Conservation (phyloP, 2,113 vertebrate genomes). For the Oplegnathus fasciatus region DNA sequence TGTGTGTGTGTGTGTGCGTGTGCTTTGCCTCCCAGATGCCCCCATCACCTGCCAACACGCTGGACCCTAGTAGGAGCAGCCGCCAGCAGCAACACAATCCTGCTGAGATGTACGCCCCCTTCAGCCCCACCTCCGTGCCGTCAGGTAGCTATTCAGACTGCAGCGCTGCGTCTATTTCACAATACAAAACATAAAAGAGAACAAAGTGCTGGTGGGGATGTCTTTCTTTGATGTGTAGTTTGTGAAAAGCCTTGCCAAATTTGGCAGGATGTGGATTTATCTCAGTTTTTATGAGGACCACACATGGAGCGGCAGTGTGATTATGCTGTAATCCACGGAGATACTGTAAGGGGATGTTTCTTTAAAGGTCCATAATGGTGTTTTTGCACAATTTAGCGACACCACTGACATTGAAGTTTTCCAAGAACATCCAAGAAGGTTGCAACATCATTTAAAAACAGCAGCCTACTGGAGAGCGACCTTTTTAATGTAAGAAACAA, state of each 20-base stretch:
- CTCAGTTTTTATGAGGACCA: conserved; percentile 14
- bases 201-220: not conserved
- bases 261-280: conserved; percentile 36
- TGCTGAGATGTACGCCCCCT: conserved; percentile 93
- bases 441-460: not conserved
- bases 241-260: conserved; percentile 16
- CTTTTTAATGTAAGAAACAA: conserved; percentile 11
- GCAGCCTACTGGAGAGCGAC: not conserved
- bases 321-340: conserved; percentile 27
- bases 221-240: conserved; percentile 37
- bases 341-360: not conserved
- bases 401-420: not conserved
- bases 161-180: conserved; percentile 7
- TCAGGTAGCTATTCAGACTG: conserved; percentile 86
- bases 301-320: conserved; percentile 7
- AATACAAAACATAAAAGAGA: conserved; percentile 18
- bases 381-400: conserved; percentile 19
- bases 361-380: not conserved
- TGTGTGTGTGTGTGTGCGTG: conserved; percentile 22
- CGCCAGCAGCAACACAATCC: conserved; percentile 88
- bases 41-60: conserved; percentile 97
- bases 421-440: not conserved
- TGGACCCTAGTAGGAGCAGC: conserved; percentile 92
- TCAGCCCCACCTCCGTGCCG: conserved; percentile 94
- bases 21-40: conserved; percentile 89